Conservation (phyloP, 92 coral and sea anemone species). For the Phenganax marumi region DNA sequence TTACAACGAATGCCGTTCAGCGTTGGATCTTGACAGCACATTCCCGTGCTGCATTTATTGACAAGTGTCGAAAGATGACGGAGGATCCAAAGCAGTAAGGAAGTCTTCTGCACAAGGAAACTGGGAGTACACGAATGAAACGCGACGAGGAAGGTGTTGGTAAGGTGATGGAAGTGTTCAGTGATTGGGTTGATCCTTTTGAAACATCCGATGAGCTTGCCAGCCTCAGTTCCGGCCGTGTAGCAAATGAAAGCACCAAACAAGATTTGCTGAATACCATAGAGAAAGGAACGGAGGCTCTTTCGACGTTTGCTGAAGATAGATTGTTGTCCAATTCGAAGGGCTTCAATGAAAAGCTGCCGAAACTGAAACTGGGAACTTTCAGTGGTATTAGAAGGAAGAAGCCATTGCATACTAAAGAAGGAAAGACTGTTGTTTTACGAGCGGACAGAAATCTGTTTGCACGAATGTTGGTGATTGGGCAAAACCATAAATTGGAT, state of each 20-base stretch:
- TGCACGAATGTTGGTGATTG: constrained; percentile 64
- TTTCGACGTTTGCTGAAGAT: constrained; percentile 45
- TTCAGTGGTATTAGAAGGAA: constrained; percentile 52
- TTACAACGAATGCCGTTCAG: constrained; percentile 61
- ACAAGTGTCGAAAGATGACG: constrained; percentile 58
- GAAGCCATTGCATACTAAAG: constrained; percentile 37
- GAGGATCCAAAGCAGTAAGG: neutral
- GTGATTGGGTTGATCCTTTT: constrained; percentile 66
- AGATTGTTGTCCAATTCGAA: constrained; percentile 43
- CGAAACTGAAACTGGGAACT: constrained; percentile 63
- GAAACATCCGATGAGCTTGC: constrained; percentile 59
- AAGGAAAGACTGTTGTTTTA: constrained; percentile 47
- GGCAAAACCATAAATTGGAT: constrained; percentile 61
- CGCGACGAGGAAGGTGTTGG: constrained; percentile 64
- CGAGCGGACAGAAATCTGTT: constrained; percentile 63
- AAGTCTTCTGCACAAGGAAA: constrained; percentile 57
- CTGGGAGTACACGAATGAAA: constrained; percentile 50
- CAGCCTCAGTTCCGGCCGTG: constrained; percentile 57
- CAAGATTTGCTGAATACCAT: constrained; percentile 54
- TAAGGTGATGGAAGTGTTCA: constrained; percentile 56
- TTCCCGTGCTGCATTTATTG: constrained; percentile 60
- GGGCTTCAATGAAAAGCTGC: constrained; percentile 58
- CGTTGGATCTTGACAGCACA: constrained; percentile 71
- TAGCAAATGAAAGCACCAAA: constrained; percentile 45
- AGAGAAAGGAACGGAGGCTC: constrained; percentile 47